Evolutionary conservation across 2,888 invertebrate species (phyloP), one percentile per base, ranked within the genome.

Genomic region (Pogonocherus hispidulus): DNA sequence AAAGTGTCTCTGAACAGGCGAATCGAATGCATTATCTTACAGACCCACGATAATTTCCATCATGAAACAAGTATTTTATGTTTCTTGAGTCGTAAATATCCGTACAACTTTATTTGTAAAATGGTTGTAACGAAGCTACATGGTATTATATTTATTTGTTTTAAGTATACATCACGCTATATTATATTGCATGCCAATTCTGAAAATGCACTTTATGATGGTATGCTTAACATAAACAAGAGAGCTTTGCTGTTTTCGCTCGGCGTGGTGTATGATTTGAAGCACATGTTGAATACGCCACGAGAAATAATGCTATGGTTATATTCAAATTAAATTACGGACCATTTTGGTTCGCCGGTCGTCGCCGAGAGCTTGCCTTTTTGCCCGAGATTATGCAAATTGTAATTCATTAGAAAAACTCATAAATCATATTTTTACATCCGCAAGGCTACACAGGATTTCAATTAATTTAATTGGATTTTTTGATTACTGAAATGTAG

Each of bases 261-360:
- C 75, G 74, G 71, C 79, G 79, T 79, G 79, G 75, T 79, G 77
- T 81, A 81, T 81, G 81, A 81, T 81, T 81, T 79, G 80, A 80
- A 79, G 80, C 81, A 81, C 79, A 81, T 81, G 81, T 80, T 80
- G 78, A 78, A 75, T 70, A 70, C 67, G 69, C 69, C 70, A 70
- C 60, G 59, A 70, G 69, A 76, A 77, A 78, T 79, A 81, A 78
- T 76, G 75, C 78, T 66, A 72, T 74, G 76, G 77, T 80, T 79
- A 76, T 79, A 80, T 80, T 81, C 81, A 80, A 79, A 81, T 80
- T 74, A 80, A 80, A 79, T 79, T 78, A 78, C 76, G 75, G 72
- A 66, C 73, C 71, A 68, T 72, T 71, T 63, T 63, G 64, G 63
- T 63, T 62, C 59, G 70, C 65, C 73, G 62, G 75, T 63, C 73